phyloP scores from a whole-genome alignment of 2,888 invertebrate genomes.

The Kuschelorhynchus macadamiae region DNA sequence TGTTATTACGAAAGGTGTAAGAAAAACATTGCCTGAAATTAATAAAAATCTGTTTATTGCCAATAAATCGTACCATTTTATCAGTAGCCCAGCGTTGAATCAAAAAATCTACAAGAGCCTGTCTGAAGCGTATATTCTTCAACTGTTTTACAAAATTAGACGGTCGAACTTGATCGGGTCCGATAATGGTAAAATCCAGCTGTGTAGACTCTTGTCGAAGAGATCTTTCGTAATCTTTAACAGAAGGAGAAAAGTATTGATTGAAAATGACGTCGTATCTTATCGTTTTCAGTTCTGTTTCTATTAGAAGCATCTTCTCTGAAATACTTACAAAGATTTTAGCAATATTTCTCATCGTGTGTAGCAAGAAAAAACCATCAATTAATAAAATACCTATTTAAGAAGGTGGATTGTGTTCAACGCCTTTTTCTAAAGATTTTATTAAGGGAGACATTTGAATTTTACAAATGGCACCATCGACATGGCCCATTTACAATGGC shows the following conservation, averaged over 20 bases:
- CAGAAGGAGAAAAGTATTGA: not conserved
- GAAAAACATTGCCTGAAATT: not conserved
- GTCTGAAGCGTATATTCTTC: conserved; percentile 8
- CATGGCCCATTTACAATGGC: too few relatives aligned
- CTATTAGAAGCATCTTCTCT: not conserved
- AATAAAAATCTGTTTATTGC: too few relatives aligned
- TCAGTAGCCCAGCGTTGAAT: conserved; percentile 12
- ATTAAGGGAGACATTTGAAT: too few relatives aligned
- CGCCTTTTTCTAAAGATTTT: conserved; percentile 3
- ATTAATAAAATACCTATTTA: conserved; percentile 6
- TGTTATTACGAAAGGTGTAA: conserved; percentile 4
- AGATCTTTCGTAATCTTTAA: not conserved
- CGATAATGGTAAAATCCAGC: conserved; percentile 8
- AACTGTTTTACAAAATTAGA: conserved; percentile 8
- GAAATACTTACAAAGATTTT: not conserved
- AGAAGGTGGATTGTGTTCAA: conserved; percentile 15
- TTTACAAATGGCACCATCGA: too few relatives aligned
- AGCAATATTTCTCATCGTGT: conserved; percentile 4
- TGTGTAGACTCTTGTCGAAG: not conserved
- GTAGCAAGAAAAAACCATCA: conserved; percentile 12
- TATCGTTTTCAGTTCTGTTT: not conserved
- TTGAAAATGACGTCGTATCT: not conserved
- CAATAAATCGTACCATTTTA: too few relatives aligned
- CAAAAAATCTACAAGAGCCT: conserved; percentile 9
- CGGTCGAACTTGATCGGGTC: too few relatives aligned